Conservation (phyloP, 2,888 invertebrate genomes). For the Callosobruchus maculatus region DNA sequence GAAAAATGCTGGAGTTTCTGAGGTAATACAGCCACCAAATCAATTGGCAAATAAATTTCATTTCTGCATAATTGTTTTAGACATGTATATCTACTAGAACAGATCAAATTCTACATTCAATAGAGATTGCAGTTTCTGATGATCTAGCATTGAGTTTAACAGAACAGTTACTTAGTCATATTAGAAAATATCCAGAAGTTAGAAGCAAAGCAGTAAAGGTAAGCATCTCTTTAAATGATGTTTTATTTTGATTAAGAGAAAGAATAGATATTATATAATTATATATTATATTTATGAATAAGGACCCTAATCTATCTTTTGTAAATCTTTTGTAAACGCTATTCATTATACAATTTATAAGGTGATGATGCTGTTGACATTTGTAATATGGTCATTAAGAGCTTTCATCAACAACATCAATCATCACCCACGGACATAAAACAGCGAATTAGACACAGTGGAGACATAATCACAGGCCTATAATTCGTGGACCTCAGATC, state of each 20-base stretch:
- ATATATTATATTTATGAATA: too few relatives aligned
- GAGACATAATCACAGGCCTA: too few relatives aligned
- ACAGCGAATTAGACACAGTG: too few relatives aligned
- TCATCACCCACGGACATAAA: too few relatives aligned
- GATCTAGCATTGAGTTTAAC: conserved; percentile 59
- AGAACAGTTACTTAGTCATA: conserved; percentile 66
- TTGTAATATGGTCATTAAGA: too few relatives aligned
- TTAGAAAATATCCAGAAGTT: conserved; percentile 69
- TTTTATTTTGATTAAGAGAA: not conserved
- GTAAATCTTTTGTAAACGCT: too few relatives aligned
- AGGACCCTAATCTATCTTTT: too few relatives aligned
- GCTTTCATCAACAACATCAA: too few relatives aligned
- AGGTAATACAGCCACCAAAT: not conserved
- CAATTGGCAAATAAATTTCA: not conserved
- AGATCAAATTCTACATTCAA: conserved; percentile 60
- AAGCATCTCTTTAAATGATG: conserved; percentile 10
- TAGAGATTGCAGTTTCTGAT: conserved; percentile 55
- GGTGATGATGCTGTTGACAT: too few relatives aligned
- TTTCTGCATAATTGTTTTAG: conserved; percentile 39
- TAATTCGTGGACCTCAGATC: too few relatives aligned
- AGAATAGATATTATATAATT: too few relatives aligned
- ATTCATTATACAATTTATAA: too few relatives aligned
- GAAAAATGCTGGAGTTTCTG: not conserved
- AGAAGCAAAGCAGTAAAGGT: conserved; percentile 69
- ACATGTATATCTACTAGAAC: conserved; percentile 62